These are phyloP conservation scores for Chrysolina oricalcia DNA, from an alignment of 2,888 invertebrate species.

Conservation along the genomic window DNA sequence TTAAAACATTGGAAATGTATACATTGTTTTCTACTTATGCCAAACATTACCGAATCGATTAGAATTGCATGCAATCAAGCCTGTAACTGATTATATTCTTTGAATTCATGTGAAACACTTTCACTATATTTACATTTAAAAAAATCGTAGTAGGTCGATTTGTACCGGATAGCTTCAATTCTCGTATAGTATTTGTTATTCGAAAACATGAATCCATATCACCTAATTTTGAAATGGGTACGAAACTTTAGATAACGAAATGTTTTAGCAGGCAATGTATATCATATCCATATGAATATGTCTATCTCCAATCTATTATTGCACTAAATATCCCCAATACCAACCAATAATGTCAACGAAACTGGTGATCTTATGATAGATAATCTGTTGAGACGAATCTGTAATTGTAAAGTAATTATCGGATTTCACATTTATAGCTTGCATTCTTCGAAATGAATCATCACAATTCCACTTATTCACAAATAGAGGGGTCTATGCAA, in stretches of 20 bases:
- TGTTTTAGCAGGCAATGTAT: too few species aligned
- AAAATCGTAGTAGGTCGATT: neutral
- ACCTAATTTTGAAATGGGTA: neutral
- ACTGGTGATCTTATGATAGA: neutral
- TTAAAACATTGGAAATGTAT: neutral
- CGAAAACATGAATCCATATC: neutral
- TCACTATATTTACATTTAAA: neutral
- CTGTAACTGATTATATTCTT: neutral
- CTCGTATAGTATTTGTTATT: neutral
- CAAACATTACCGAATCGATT: neutral
- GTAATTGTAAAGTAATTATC: neutral
- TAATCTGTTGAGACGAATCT: neutral
- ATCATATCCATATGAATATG: too few species aligned
- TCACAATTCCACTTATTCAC: constrained; percentile 5
- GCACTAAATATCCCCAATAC: neutral
- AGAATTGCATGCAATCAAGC: neutral
- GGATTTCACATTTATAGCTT: neutral
- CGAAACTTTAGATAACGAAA: neutral
- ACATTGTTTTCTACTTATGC: neutral
- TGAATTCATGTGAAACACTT: neutral
- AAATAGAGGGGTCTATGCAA: neutral
- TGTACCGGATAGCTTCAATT: neutral
- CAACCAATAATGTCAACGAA: neutral
- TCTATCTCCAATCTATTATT: neutral
- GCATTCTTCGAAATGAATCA: neutral